These are phyloP conservation scores for Dendroctonus valens DNA, from an alignment of 1,140 invertebrate genomes.

Conservation along the genomic window DNA sequence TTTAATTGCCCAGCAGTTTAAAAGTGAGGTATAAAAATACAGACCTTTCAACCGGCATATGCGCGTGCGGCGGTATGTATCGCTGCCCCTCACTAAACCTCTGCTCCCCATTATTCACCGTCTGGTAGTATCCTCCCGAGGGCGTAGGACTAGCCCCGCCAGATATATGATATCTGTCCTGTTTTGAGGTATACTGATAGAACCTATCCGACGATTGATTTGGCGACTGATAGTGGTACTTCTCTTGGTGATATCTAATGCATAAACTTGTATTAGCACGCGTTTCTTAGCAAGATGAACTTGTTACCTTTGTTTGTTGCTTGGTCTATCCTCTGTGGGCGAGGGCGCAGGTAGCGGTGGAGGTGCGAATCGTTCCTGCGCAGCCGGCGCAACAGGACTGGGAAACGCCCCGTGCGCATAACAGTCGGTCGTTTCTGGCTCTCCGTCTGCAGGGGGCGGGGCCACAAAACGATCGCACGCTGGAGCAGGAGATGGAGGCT, in stretches of 20 bases:
- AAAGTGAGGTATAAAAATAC: not conserved
- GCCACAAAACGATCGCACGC: slow-evolving; percentile 48
- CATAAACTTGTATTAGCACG: not conserved
- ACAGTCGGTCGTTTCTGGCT: slow-evolving; percentile 47
- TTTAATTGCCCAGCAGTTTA: not conserved
- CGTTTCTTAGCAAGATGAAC: not conserved
- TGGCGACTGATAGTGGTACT: slow-evolving; percentile 30
- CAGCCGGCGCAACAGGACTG: slow-evolving; percentile 43
- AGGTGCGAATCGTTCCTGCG: slow-evolving; percentile 46
- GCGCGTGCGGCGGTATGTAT: slow-evolving; percentile 65
- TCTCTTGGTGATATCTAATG: slow-evolving; percentile 34
- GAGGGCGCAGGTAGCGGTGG: slow-evolving; percentile 47
- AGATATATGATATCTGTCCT: slow-evolving; percentile 35
- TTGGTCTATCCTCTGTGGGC: slow-evolving; percentile 44
- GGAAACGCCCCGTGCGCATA: slow-evolving; percentile 47
- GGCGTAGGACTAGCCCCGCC: slow-evolving; percentile 31
- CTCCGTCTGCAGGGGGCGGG: slow-evolving; percentile 43
- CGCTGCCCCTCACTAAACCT: slow-evolving; percentile 43
- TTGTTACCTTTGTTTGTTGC: slow-evolving; percentile 35
- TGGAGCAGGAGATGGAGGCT: slow-evolving; percentile 51
- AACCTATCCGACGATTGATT: slow-evolving; percentile 27
- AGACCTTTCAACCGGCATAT: slow-evolving; percentile 65
- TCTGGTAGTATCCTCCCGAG: slow-evolving; percentile 36
- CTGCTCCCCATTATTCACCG: slow-evolving; percentile 35
- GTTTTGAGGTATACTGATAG: slow-evolving; percentile 20